Evolutionary conservation across 2,888 invertebrate species (phyloP), one percentile per base, ranked within the genome.

Genomic region (Stenoptilia bipunctidactyla): DNA sequence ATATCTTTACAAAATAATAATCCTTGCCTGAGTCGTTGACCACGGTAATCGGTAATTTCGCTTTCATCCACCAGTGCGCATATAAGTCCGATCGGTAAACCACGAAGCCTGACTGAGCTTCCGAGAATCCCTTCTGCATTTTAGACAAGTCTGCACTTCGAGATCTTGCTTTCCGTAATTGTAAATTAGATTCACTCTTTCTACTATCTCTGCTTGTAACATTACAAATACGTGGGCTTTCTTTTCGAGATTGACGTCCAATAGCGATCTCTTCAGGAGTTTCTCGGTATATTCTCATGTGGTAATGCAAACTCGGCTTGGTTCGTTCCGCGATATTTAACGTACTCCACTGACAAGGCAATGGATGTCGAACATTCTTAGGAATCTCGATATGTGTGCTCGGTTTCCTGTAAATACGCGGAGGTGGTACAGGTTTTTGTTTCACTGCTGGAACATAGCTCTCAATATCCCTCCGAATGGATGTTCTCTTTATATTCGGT

Each of bases 61-160:
- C 92, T 86, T 94, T 94, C 85, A 94, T 90, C 93, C 94, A 94
- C 94, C 94, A 94, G 83, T 94, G 94, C 48, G 93, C 94, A 73
- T 94, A 94, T 73, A 94, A 85, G 60, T 93, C 93, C 37, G 93
- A 93, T 44, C 90, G 91, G 74, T 90, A 94, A 61, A 90, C 84
- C 70, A 86, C 71, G 52, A 80, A 82, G 45, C 82, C 82, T 49
- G 72, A 66, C 49, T 75, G 70, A 40, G 66, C 61, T 54, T 72
- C 77, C 39, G 67, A 58, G 48, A 75, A 55, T 51, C 70, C 66
- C 60, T 76, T 75, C 66, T 74, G 76, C 62, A 67, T 49, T 58
- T 85, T 85, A 2, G 77, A 69, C 47, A 79, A 56, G 49, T 85
- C 84, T 55, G 79, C 83, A 52, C 85, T 85, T 39, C 79, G 73